Percentiles rank a stretch among this genome's conserved stretches.
Evolutionary conservation across 2,113 vertebrate species (phyloP).

Genomic region (Salvelinus namaycush): DNA sequence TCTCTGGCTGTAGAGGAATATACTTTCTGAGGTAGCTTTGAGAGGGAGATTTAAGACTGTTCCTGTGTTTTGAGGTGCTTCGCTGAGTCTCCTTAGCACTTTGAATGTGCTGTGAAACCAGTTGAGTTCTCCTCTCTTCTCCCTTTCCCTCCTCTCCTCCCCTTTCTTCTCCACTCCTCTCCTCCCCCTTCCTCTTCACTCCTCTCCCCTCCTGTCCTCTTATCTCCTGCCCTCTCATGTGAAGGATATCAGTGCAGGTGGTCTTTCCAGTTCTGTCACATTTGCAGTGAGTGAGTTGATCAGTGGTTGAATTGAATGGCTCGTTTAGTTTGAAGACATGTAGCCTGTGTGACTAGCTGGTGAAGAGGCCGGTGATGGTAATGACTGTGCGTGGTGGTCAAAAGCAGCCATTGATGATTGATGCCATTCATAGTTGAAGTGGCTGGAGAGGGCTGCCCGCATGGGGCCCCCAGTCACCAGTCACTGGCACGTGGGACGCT

Average conservation of each 20-base stretch:
- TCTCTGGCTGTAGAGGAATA: not conserved
- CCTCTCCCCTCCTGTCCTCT: not conserved
- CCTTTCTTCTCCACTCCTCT: not conserved
- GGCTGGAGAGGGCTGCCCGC: constrained; percentile 53
- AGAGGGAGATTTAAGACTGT: not conserved
- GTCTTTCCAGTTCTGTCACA: constrained; percentile 32
- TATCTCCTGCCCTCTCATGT: not conserved
- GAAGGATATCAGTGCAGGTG: constrained; percentile 58
- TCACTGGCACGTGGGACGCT: constrained; percentile 24
- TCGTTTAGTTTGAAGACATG: constrained; percentile 49
- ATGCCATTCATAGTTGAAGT: constrained; percentile 74
- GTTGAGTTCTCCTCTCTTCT: not conserved
- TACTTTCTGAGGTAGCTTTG: not conserved
- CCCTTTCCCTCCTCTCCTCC: not conserved
- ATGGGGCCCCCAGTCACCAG: constrained; percentile 49
- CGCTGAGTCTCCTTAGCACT: too few species aligned
- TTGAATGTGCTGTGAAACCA: too few species aligned
- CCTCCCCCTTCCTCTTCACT: not conserved
- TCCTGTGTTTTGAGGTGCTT: not conserved
- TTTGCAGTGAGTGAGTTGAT: constrained; percentile 54
- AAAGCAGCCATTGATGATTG: constrained; percentile 72
- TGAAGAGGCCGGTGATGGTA: constrained; percentile 70
- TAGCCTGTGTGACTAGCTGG: not conserved
- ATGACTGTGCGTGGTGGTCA: constrained; percentile 39
- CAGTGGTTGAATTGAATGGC: constrained; percentile 59